Percentiles rank a stretch among this genome's conserved stretches.
phyloP scores from a whole-genome alignment of 1,140 invertebrate genomes.

The Pteromalus puparum region DNA sequence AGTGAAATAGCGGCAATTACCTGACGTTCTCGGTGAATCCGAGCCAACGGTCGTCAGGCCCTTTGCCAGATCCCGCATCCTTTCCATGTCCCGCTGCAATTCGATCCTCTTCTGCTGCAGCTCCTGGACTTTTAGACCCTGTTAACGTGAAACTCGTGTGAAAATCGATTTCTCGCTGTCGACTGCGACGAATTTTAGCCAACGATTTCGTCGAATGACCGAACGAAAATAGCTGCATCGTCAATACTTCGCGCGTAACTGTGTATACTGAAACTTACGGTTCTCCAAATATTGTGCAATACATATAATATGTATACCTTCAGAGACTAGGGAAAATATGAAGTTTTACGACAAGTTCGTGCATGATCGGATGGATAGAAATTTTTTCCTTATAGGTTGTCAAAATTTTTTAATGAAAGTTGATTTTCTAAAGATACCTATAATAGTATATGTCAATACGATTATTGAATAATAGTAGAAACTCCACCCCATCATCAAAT shows the following conservation, averaged over 20 bases:
- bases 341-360: not conserved
- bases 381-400: too few relatives aligned
- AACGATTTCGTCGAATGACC: not conserved
- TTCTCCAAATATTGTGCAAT: not conserved
- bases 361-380: too few relatives aligned
- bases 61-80: slow-evolving; percentile 69
- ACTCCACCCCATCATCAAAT: too few relatives aligned
- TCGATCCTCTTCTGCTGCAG: slow-evolving; percentile 82
- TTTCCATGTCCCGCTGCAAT: slow-evolving; percentile 84
- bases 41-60: slow-evolving; percentile 55
- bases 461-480: too few relatives aligned
- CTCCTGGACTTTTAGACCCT: slow-evolving; percentile 85
- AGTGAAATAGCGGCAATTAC: not conserved
- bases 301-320: not conserved
- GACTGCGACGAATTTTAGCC: too few relatives aligned
- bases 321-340: not conserved
- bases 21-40: not conserved
- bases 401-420: too few relatives aligned
- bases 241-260: not conserved
- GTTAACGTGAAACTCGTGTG: slow-evolving; percentile 40
- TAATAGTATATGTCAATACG: too few relatives aligned
- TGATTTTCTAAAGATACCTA: too few relatives aligned
- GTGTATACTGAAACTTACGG: too few relatives aligned
- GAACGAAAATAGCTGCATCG: not conserved
- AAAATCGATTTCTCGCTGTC: not conserved